These are phyloP conservation scores for Nothoprocta pentlandii DNA, from an alignment of 2,113 vertebrate genomes.

Conservation along the genomic window DNA sequence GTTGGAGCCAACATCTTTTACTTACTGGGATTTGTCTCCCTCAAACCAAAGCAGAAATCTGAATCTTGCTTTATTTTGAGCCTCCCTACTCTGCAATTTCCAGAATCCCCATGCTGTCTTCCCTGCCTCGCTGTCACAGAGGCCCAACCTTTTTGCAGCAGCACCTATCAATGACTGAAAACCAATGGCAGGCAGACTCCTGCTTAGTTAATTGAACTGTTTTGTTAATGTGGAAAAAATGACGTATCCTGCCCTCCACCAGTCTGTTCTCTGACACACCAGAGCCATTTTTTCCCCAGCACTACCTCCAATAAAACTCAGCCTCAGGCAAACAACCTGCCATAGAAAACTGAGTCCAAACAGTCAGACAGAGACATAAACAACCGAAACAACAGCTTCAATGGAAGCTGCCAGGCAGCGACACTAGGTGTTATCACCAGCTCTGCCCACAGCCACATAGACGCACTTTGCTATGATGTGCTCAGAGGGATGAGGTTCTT, in stretches of 20 bases:
- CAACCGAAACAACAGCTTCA: background rate
- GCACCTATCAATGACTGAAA: background rate
- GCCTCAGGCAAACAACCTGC: background rate
- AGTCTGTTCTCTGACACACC: background rate
- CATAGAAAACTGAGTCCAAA: background rate
- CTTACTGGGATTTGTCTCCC: background rate
- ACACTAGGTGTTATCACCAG: background rate
- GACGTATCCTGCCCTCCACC: background rate
- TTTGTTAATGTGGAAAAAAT: background rate
- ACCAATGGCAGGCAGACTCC: background rate
- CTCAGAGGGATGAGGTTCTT: background rate
- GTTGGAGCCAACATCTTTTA: background rate
- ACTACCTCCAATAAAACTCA: slow-evolving; percentile 5
- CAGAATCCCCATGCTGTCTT: background rate
- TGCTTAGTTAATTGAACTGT: background rate
- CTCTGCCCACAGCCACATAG: background rate
- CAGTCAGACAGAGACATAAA: background rate
- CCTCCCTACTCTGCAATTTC: background rate
- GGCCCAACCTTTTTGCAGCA: background rate
- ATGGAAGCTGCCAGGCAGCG: background rate
- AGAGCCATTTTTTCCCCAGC: background rate
- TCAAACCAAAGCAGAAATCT: background rate
- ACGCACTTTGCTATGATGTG: background rate
- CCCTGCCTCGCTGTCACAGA: background rate
- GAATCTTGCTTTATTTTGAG: background rate